These are phyloP conservation scores for Myzus persicae DNA, from an alignment of 1,140 invertebrate species.

Conservation along the genomic window DNA sequence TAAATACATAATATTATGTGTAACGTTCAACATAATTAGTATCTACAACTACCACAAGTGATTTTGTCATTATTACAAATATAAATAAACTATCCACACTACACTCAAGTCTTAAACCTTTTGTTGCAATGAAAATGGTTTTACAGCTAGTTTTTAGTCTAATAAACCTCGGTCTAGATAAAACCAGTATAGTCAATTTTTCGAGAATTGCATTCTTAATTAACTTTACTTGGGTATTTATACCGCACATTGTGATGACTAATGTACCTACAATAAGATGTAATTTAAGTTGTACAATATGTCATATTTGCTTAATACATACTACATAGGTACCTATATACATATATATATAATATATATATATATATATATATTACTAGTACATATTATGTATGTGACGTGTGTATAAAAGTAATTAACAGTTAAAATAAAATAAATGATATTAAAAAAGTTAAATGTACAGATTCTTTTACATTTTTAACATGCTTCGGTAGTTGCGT, in stretches of 20 bases:
- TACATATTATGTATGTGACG: background rate
- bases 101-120: background rate
- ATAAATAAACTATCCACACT: background rate
- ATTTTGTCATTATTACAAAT: background rate
- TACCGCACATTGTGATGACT: background rate
- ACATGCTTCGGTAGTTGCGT: background rate
- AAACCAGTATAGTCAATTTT: background rate
- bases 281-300: background rate
- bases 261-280: background rate
- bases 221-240: background rate
- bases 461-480: background rate
- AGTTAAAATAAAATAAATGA: background rate
- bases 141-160: background rate
- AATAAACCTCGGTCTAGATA: constrained; percentile 19
- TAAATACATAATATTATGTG: background rate
- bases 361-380: background rate
- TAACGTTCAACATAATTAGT: background rate
- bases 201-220: background rate
- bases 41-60: background rate
- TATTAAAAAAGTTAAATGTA: background rate
- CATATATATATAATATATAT: background rate
- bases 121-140: background rate
- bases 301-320: background rate
- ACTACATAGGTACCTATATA: background rate
- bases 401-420: background rate